Evolutionary conservation across 2,888 invertebrate genomes (phyloP).

Genomic region (Nomada ruficornis): DNA sequence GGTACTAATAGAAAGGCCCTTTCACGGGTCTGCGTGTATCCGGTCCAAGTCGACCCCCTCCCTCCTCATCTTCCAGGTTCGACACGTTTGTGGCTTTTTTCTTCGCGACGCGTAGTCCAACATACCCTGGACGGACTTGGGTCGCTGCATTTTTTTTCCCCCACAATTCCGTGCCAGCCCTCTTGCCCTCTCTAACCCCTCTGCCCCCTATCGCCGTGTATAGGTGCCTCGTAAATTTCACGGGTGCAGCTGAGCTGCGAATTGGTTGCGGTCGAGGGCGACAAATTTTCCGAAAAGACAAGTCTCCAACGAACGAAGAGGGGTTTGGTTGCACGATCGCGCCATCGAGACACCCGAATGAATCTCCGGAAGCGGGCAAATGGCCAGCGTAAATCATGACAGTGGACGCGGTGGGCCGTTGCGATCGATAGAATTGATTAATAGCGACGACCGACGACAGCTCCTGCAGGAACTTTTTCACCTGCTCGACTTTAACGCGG

Average conservation of each 20-base stretch:
- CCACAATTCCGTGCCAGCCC: not conserved
- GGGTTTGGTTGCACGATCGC: slow-evolving; percentile 6
- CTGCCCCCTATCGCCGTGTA: not conserved
- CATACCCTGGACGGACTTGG: slow-evolving; percentile 9
- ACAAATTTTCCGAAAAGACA: slow-evolving; percentile 42
- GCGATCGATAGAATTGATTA: slow-evolving; percentile 32
- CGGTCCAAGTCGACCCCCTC: slow-evolving; percentile 47
- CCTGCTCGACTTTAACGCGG: too few relatives aligned
- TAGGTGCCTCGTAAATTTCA: slow-evolving; percentile 71
- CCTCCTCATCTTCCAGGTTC: slow-evolving; percentile 11
- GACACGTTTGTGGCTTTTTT: slow-evolving; percentile 43
- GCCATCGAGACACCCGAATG: slow-evolving; percentile 8
- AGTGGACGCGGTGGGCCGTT: not conserved
- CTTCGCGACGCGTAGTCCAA: slow-evolving; percentile 19
- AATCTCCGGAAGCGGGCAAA: slow-evolving; percentile 39
- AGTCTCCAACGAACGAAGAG: not conserved
- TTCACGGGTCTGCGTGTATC: slow-evolving; percentile 61
- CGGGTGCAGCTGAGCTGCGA: slow-evolving; percentile 63
- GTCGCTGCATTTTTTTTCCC: not conserved
- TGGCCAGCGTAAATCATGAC: slow-evolving; percentile 47
- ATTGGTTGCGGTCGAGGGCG: slow-evolving; percentile 43
- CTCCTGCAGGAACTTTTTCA: not conserved
- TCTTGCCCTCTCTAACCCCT: not conserved
- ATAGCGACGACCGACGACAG: not conserved
- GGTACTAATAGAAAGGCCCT: slow-evolving; percentile 64